A percentile compares a stretch with the other conserved stretches of the same genome.
These are phyloP conservation scores for Abscondita cerata DNA, from an alignment of 2,888 invertebrate species.

Conservation along the genomic window DNA sequence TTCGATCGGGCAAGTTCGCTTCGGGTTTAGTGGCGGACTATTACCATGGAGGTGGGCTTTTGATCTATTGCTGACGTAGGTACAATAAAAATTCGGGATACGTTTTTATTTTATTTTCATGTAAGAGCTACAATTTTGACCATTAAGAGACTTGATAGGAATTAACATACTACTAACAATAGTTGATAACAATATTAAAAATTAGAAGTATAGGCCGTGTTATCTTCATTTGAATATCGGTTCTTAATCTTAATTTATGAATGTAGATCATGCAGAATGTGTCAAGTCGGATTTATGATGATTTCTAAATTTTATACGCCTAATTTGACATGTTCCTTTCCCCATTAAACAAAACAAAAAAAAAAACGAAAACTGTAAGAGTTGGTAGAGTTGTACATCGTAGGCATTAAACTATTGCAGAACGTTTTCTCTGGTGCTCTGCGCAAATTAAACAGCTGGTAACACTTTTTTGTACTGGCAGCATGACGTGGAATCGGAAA, in stretches of 20 bases:
- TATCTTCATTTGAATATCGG: slow-evolving; percentile 17
- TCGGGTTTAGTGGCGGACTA: no score
- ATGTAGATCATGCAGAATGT: neutral
- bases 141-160: slow-evolving; percentile 50
- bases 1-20: no score
- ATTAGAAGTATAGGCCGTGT: slow-evolving; percentile 37
- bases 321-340: neutral
- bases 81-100: no score
- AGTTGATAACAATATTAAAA: slow-evolving; percentile 53
- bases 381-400: slow-evolving; percentile 19
- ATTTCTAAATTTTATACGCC: neutral
- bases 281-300: neutral
- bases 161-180: slow-evolving; percentile 49
- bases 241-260: neutral
- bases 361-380: neutral
- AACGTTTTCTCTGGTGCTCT: neutral
- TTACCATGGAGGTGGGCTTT: no score
- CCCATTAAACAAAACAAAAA: no score
- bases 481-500: no score
- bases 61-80: no score
- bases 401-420: slow-evolving; percentile 16
- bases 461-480: neutral
- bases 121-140: slow-evolving; percentile 52
- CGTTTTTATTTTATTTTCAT: slow-evolving; percentile 50
- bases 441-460: neutral